Evolutionary conservation across 2,797 vertebrate genomes (phyloP).

Genomic region (Malurus leucopterus): DNA sequence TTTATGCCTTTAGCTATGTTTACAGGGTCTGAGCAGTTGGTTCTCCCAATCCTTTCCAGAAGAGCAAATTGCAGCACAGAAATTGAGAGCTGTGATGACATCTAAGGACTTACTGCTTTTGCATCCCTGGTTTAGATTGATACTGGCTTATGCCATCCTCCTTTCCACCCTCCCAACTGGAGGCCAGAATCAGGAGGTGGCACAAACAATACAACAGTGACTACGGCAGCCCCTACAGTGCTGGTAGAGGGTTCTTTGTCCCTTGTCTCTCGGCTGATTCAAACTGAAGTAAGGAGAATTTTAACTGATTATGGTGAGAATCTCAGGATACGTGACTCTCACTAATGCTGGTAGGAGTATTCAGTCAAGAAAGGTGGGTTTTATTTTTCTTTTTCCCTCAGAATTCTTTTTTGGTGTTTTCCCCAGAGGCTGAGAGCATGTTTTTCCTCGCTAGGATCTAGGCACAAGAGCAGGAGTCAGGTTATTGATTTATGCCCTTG

Average conservation of each 20-base stretch:
- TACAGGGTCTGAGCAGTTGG: neutral
- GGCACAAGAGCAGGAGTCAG: neutral
- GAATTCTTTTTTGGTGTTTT: neutral
- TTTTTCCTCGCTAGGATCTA: neutral
- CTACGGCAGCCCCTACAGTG: neutral
- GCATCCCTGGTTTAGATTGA: neutral
- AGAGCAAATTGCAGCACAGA: neutral
- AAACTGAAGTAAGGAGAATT: neutral
- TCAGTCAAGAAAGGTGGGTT: neutral
- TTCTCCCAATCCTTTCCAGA: neutral
- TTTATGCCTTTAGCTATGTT: neutral
- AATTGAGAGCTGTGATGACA: neutral
- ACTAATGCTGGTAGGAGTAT: neutral
- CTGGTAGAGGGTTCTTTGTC: neutral
- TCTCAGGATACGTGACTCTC: neutral
- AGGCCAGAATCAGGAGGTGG: neutral
- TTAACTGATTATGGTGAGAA: neutral
- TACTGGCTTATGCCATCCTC: neutral
- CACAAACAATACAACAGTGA: neutral
- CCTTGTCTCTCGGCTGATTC: neutral
- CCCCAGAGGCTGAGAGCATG: accelerated
- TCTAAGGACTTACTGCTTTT: neutral
- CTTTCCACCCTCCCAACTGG: neutral
- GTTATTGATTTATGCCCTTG: neutral
- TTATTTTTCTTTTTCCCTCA: neutral